Conservation (phyloP, 2,797 vertebrate genomes). For the Holocentrus rufus region DNA sequence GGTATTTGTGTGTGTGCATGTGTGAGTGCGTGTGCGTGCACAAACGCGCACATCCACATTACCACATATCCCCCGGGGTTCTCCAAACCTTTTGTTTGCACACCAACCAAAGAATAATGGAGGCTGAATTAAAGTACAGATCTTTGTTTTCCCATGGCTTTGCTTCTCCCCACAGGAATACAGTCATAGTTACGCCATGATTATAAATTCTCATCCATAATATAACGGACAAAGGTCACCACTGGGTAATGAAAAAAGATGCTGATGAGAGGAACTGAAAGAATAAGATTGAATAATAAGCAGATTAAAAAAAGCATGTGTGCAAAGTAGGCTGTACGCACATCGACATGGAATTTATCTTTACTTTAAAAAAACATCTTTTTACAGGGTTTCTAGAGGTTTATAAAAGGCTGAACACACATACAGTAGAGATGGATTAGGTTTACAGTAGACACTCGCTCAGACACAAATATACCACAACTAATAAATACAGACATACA, state of each 20-base stretch:
- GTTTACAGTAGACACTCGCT: conserved; percentile 25
- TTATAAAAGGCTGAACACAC: conserved; percentile 73
- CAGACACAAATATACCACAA: conserved; percentile 78
- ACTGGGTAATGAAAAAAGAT: neutral
- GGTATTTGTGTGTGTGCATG: conserved; percentile 11
- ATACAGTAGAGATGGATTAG: conserved; percentile 50
- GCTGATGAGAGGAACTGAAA: neutral
- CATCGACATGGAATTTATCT: conserved; percentile 36
- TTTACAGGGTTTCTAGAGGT: conserved; percentile 65
- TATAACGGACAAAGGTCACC: conserved; percentile 27
- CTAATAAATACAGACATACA: conserved; percentile 90
- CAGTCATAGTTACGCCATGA: conserved; percentile 2
- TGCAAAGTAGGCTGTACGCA: neutral
- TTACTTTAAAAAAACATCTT: conserved; percentile 39
- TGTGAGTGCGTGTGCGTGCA: conserved; percentile 12
- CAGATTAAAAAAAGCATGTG: neutral
- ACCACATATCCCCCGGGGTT: neutral
- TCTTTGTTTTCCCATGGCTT: conserved; percentile 19
- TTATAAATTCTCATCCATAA: conserved; percentile 28
- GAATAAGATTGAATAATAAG: neutral
- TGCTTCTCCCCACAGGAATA: conserved; percentile 16
- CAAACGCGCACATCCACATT: neutral
- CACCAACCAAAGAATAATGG: conserved; percentile 26
- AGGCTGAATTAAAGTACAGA: conserved; percentile 26
- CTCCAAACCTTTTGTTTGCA: conserved; percentile 33